Percentiles rank a stretch among this genome's conserved stretches.
Evolutionary conservation across 2,113 vertebrate genomes (phyloP).

Genomic region (Cyphomyrus discorhynchus): DNA sequence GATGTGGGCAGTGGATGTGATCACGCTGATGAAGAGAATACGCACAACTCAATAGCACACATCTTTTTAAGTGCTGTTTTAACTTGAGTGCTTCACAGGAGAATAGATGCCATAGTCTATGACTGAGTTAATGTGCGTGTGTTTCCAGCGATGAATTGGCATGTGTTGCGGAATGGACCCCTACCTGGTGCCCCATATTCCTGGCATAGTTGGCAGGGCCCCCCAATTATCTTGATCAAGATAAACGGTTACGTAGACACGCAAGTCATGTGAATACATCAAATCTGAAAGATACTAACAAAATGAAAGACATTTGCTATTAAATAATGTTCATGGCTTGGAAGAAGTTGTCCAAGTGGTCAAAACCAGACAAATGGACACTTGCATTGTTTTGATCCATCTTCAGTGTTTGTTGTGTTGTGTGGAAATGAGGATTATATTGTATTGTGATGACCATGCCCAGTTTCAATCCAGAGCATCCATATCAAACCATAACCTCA

Average conservation of each 20-base stretch:
- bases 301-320: background rate
- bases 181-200: background rate
- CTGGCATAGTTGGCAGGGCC: background rate
- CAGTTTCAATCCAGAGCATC: background rate
- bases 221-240: background rate
- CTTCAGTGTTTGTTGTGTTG: background rate
- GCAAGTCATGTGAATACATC: background rate
- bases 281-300: background rate
- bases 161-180: background rate
- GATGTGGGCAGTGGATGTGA: background rate
- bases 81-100: background rate
- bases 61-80: background rate
- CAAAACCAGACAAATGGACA: background rate
- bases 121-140: background rate
- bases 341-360: background rate
- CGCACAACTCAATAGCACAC: background rate
- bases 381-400: background rate
- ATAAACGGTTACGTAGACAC: background rate
- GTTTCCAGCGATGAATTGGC: background rate
- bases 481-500: background rate
- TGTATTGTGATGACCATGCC: background rate
- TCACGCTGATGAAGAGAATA: background rate
- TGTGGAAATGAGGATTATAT: background rate
- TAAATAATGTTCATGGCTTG: background rate
- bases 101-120: background rate